phyloP scores from a whole-genome alignment of 1,140 invertebrate species.

The Sinella curviseta region DNA sequence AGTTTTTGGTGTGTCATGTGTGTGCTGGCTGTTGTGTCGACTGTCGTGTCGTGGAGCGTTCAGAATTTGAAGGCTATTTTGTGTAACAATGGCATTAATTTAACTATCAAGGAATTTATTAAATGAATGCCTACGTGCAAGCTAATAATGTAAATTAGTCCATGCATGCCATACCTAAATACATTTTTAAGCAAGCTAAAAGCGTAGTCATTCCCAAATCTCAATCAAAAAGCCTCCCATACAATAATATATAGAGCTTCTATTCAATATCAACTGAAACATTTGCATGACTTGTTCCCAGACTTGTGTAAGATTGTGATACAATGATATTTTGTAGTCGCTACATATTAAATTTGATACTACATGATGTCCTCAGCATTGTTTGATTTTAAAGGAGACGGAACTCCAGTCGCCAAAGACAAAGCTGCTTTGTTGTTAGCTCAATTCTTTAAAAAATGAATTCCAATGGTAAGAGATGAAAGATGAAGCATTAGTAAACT shows the following conservation, averaged over 20 bases:
- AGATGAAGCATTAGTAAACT: background rate
- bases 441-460: background rate
- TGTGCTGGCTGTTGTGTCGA: too few relatives aligned
- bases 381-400: background rate
- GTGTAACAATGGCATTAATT: background rate
- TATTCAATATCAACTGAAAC: too few relatives aligned
- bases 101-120: background rate
- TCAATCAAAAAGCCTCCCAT: too few relatives aligned
- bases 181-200: background rate
- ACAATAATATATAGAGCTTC: too few relatives aligned
- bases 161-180: background rate
- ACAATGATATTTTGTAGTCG: background rate
- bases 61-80: background rate
- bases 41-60: background rate
- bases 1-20: background rate
- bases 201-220: background rate
- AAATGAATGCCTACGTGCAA: background rate
- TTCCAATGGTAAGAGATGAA: background rate
- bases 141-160: background rate
- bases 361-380: background rate
- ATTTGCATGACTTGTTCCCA: too few relatives aligned
- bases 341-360: too few relatives aligned
- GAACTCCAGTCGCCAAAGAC: background rate
- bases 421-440: background rate
- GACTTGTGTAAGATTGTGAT: background rate